Conservation (phyloP, 2,797 vertebrate species). For the Pangasius macronema region DNA sequence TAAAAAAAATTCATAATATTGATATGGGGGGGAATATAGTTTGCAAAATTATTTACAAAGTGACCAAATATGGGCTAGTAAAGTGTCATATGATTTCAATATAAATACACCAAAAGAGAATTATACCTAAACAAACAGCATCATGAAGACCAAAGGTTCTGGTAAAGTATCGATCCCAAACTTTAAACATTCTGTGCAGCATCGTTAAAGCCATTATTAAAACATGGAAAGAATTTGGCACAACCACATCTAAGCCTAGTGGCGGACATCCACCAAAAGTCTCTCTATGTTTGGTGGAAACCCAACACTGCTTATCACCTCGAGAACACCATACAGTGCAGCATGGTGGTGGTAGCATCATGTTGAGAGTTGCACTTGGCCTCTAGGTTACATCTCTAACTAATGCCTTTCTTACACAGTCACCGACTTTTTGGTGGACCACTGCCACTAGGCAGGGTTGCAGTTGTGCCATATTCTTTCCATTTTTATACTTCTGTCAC, state of each 20-base stretch:
- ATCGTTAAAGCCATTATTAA: neutral
- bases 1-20: neutral
- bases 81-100: neutral
- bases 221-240: neutral
- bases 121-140: neutral
- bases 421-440: neutral
- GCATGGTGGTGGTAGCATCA: neutral
- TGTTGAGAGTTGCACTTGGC: neutral
- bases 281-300: neutral
- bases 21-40: neutral
- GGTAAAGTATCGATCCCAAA: neutral
- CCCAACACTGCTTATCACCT: neutral
- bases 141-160: neutral
- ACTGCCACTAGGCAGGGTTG: neutral
- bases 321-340: neutral
- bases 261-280: neutral
- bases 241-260: neutral
- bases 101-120: neutral
- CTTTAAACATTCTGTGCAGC: slow-evolving; percentile 1
- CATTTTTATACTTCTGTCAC: neutral
- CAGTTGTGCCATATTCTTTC: neutral
- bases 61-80: neutral
- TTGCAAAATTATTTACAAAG: neutral
- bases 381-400: neutral
- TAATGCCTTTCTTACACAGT: neutral